Evolutionary conservation across 2,797 vertebrate genomes (phyloP).

Genomic region (Onychomys leucogaster): DNA sequence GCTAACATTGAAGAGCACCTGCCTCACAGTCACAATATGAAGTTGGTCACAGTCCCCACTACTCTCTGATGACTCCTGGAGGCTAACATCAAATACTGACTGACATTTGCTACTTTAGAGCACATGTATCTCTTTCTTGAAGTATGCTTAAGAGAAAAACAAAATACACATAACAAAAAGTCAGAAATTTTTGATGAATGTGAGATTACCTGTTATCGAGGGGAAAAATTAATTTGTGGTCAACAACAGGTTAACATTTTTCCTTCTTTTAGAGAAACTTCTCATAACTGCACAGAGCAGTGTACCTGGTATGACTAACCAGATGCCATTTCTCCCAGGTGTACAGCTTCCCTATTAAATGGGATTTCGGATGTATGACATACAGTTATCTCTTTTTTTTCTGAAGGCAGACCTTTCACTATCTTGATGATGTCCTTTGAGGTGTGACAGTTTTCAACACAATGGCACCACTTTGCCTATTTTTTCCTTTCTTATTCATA

Average conservation of each 20-base stretch:
- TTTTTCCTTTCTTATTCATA: background rate
- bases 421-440: background rate
- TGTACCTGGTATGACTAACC: background rate
- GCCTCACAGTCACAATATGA: background rate
- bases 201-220: background rate
- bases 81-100: background rate
- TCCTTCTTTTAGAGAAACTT: background rate
- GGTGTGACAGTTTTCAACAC: background rate
- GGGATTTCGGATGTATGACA: background rate
- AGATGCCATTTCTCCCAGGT: background rate
- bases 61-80: background rate
- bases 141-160: background rate
- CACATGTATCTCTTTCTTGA: background rate
- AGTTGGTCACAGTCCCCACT: background rate
- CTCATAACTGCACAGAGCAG: background rate
- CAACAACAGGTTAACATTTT: background rate
- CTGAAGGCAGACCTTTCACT: background rate
- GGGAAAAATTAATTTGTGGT: background rate
- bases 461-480: background rate
- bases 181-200: background rate
- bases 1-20: background rate
- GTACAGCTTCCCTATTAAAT: background rate
- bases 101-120: background rate
- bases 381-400: background rate
- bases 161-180: background rate